A percentile compares a stretch with the other conserved stretches of the same genome.
Evolutionary conservation across 2,797 vertebrate genomes (phyloP).

Genomic region (Babyrousa celebensis): DNA sequence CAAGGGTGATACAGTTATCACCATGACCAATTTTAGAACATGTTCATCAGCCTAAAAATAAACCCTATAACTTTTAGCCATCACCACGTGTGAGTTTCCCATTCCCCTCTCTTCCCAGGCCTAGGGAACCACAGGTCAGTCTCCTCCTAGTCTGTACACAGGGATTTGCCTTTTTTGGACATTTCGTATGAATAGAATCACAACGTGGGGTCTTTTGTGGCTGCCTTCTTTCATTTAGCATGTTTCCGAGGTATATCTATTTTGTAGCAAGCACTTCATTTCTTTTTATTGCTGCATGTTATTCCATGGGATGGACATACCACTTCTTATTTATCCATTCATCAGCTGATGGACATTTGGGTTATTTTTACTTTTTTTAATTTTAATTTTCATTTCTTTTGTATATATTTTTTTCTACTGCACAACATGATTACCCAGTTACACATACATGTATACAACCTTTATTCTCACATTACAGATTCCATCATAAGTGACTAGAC

Average conservation of each 20-base stretch:
- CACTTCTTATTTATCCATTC: neutral
- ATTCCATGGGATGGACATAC: neutral
- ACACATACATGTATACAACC: too few species aligned
- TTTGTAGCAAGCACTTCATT: neutral
- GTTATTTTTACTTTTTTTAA: neutral
- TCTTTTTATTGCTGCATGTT: neutral
- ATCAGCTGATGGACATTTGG: neutral
- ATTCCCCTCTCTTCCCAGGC: neutral
- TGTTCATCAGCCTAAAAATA: neutral
- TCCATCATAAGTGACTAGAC: too few species aligned
- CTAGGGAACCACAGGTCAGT: neutral
- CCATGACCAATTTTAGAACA: neutral
- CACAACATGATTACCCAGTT: too few species aligned
- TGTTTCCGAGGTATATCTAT: neutral
- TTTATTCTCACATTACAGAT: too few species aligned
- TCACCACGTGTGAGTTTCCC: neutral
- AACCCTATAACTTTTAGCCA: neutral
- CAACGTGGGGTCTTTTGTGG: neutral
- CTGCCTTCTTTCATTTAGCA: neutral
- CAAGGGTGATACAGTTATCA: neutral
- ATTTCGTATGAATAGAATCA: neutral
- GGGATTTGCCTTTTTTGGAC: neutral
- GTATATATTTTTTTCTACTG: too few species aligned
- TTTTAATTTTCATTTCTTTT: too few species aligned
- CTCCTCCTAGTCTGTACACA: neutral